Evolutionary conservation across 1,140 invertebrate species (phyloP).

Genomic region (Zaprionus taronus): DNA sequence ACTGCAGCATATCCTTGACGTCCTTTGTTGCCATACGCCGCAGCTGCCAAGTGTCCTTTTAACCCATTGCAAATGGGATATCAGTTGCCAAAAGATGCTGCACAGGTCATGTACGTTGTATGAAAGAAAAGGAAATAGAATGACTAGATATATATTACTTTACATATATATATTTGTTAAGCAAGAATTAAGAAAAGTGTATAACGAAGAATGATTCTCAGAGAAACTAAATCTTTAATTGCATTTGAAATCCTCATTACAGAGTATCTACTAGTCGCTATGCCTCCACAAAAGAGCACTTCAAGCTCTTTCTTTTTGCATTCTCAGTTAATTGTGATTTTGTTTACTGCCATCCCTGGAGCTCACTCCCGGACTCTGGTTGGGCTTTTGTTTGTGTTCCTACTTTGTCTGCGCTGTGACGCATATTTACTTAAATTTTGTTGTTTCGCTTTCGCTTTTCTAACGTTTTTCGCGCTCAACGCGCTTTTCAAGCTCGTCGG

Average conservation of each 20-base stretch:
- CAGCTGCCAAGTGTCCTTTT: constrained; percentile 22
- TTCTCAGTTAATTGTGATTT: constrained; percentile 82
- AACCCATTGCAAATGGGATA: not conserved
- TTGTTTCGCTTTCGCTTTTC: constrained; percentile 51
- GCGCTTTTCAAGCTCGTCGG: constrained; percentile 49
- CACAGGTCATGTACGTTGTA: not conserved
- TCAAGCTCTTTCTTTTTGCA: constrained; percentile 51
- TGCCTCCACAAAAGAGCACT: not conserved
- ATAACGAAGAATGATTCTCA: too few relatives aligned
- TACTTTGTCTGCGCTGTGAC: constrained; percentile 69
- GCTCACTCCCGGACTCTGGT: constrained; percentile 23
- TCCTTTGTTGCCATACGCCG: constrained; percentile 48
- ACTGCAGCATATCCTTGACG: constrained; percentile 51
- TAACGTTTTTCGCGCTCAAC: constrained; percentile 64
- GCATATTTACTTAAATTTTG: constrained; percentile 80
- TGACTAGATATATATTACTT: not conserved
- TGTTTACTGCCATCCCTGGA: constrained; percentile 66
- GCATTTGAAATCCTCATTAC: not conserved
- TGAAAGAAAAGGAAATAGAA: not conserved
- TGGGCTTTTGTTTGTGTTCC: constrained; percentile 67
- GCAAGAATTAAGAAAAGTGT: too few relatives aligned
- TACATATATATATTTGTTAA: not conserved
- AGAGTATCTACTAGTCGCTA: not conserved
- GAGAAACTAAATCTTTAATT: too few relatives aligned
- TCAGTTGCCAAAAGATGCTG: not conserved